phyloP scores from a whole-genome alignment of 2,888 invertebrate species.

The Drosophila maculinotata region DNA sequence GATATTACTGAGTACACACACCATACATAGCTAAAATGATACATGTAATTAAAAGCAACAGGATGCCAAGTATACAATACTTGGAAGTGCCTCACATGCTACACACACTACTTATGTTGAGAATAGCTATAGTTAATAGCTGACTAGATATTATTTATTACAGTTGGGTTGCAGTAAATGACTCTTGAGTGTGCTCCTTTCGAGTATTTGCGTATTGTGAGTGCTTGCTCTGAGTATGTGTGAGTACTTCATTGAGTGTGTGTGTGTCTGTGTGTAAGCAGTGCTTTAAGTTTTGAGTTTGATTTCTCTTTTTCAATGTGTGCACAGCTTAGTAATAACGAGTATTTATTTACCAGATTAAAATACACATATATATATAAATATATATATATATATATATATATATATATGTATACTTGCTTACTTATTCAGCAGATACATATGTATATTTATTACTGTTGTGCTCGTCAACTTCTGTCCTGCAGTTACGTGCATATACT shows the following conservation, averaged over 20 bases:
- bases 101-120: too few relatives aligned
- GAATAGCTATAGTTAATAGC: too few relatives aligned
- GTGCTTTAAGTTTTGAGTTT: constrained; percentile 6
- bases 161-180: background rate
- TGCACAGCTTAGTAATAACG: constrained; percentile 32
- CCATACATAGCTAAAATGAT: too few relatives aligned
- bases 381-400: constrained; percentile 8
- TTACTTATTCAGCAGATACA: constrained; percentile 11
- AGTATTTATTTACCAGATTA: constrained; percentile 11
- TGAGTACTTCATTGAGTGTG: background rate
- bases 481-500: constrained; percentile 8
- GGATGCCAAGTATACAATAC: too few relatives aligned
- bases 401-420: constrained; percentile 4
- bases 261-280: background rate
- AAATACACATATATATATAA: constrained; percentile 2
- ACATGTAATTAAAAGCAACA: too few relatives aligned
- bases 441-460: constrained; percentile 7
- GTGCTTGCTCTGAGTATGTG: background rate
- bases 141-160: background rate
- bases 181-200: background rate
- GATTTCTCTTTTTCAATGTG: constrained; percentile 9
- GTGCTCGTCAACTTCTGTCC: constrained; percentile 15
- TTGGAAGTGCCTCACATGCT: too few relatives aligned
- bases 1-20: too few relatives aligned
- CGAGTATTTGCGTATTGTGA: background rate